Percentiles rank a stretch among this genome's conserved stretches.
phyloP scores from a whole-genome alignment of 2,113 vertebrate species.

The Sus scrofa region T2T-Sscrofa CM000818.6:5085001-5085500 shows the following conservation, averaged over 20 bases:
- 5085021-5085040: constrained; percentile 57
- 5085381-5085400: constrained; percentile 12
- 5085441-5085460: constrained; percentile 72
- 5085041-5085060: constrained; percentile 60
- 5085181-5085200: background rate
- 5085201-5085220: background rate
- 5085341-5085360: constrained; percentile 71
- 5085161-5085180: constrained; percentile 11
- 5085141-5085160: background rate
- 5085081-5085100: constrained; percentile 28
- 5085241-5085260: background rate
- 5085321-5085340: constrained; percentile 66
- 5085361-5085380: constrained; percentile 61
- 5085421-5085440: constrained; percentile 65
- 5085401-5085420: constrained; percentile 64
- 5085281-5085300: background rate
- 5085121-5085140: background rate
- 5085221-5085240: background rate
- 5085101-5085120: background rate
- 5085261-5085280: background rate
- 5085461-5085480: constrained; percentile 67
- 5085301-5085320: background rate
- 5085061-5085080: constrained; percentile 17
- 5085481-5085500: constrained; percentile 74
- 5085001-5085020: constrained; percentile 36